Evolutionary conservation across 1,140 invertebrate species (phyloP), one percentile per base, ranked within the genome.

Genomic region (Papilio glaucus): DNA sequence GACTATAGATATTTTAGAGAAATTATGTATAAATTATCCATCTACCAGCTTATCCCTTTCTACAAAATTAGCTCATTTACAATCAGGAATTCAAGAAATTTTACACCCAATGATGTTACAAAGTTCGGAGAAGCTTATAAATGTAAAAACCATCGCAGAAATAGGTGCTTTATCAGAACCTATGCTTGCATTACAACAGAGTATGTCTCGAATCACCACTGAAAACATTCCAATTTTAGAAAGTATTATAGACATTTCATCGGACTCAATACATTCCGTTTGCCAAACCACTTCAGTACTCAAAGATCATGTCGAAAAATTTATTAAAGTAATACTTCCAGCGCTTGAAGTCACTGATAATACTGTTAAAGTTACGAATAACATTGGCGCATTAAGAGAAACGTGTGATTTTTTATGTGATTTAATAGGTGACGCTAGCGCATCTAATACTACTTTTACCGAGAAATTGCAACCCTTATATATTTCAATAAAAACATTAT

Each of bases 161-260:
- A 76, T 91, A 3, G 80, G 89, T 71, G 84, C 86, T 18, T 84
- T 93, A 41, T 93, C 93, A 5, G 84, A 93, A 62, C 87, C 93
- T 9, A 82, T 94, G 68, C 82, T 92, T 74, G 89, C 93, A 72
- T 75, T 93, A 9, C 82, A 92, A 15, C 78, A 88, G 76, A 77
- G 82, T 78, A 79, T 94, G 73, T 84, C 83, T 60, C 77, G 84
- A 41, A 75, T 92, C 74, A 84, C 91, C 74, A 75, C 76, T 45
- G 82, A 72, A 72, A 86, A 86, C 78, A 87, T 90, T 84, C 83
- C 85, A 79, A 78, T 85, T 75, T 84, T 81, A 65, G 83, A 90
- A 87, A 76, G 81, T 77, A 78, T 83, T 72, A 72, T 86, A 82
- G 78, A 88, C 78, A 71, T 85, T 72, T 78, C 84, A 29, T 68